These are phyloP conservation scores for Drosophila biarmipes DNA, from an alignment of 1,140 invertebrate genomes.

Conservation along the genomic window DNA sequence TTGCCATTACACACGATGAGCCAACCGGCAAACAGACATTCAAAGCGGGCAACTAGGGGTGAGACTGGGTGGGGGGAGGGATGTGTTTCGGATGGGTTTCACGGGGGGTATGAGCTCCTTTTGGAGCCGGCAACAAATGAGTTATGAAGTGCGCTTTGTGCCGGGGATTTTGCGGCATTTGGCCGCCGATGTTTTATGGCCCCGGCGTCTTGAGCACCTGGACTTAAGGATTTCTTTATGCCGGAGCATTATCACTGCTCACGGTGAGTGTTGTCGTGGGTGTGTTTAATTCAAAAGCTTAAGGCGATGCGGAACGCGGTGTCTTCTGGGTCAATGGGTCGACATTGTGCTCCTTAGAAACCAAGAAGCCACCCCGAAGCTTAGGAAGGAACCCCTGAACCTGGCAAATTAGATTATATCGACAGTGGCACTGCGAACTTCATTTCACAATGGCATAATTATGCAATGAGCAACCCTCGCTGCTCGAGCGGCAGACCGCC, in stretches of 20 bases:
- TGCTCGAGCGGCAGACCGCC: conserved; percentile 55
- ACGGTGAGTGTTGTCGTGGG: background rate
- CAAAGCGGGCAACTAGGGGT: background rate
- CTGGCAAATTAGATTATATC: conserved; percentile 76
- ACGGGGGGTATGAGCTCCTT: background rate
- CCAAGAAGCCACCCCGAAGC: conserved; percentile 21
- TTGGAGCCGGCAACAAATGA: conserved; percentile 55
- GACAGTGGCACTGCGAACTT: conserved; percentile 63
- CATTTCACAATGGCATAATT: conserved; percentile 80
- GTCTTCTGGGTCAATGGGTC: conserved; percentile 70
- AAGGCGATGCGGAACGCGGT: conserved; percentile 15
- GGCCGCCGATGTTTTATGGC: conserved; percentile 54
- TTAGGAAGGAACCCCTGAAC: background rate
- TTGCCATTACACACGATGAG: conserved; percentile 66
- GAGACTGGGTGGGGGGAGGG: background rate
- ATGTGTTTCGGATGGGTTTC: background rate
- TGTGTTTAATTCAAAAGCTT: conserved; percentile 9
- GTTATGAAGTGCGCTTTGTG: conserved; percentile 68
- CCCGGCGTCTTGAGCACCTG: conserved; percentile 42
- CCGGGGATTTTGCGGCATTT: conserved; percentile 74
- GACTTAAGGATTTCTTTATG: conserved; percentile 6
- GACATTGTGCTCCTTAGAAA: conserved; percentile 3
- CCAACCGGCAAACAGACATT: conserved; percentile 46
- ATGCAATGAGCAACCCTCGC: conserved; percentile 75
- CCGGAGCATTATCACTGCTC: conserved; percentile 29